Conservation (phyloP, 2,888 invertebrate species). For the Hoplodrina ambigua region DNA sequence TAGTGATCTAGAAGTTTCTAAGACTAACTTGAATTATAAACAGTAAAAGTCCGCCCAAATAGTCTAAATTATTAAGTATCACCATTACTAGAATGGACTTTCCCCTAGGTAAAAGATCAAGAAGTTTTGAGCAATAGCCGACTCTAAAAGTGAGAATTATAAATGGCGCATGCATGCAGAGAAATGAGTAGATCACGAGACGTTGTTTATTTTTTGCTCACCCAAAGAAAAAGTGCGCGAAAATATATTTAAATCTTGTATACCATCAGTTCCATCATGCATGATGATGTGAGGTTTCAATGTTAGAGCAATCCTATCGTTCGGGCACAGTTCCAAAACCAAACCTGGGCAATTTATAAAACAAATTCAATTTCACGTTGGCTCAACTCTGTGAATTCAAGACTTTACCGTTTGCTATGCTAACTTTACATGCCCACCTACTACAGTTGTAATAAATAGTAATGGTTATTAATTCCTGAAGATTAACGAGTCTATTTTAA, state of each 20-base stretch:
- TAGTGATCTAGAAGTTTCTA: neutral
- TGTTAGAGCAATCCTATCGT: constrained; percentile 17
- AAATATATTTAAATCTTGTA: neutral
- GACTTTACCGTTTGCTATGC: neutral
- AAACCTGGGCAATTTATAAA: constrained; percentile 2
- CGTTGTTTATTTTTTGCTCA: constrained; percentile 1
- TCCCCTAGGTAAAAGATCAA: neutral
- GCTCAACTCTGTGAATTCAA: constrained; percentile 32
- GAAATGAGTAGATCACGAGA: neutral
- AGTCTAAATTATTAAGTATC: no score
- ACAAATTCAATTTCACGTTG: constrained; percentile 42
- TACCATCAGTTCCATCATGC: neutral
- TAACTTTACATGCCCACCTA: neutral
- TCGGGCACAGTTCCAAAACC: constrained; percentile 42
- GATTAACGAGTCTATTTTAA: no score
- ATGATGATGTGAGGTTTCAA: constrained; percentile 4
- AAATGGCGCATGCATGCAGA: neutral
- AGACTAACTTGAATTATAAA: neutral
- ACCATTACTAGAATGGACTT: neutral
- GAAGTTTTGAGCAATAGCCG: neutral
- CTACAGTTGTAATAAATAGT: no score
- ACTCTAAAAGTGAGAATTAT: neutral
- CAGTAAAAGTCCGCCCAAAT: no score
- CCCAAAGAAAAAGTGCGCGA: neutral
- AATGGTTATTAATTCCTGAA: no score